Percentiles rank a stretch among this genome's conserved stretches.
Evolutionary conservation across 2,888 invertebrate genomes (phyloP).

Genomic region (Machimus atricapillus): DNA sequence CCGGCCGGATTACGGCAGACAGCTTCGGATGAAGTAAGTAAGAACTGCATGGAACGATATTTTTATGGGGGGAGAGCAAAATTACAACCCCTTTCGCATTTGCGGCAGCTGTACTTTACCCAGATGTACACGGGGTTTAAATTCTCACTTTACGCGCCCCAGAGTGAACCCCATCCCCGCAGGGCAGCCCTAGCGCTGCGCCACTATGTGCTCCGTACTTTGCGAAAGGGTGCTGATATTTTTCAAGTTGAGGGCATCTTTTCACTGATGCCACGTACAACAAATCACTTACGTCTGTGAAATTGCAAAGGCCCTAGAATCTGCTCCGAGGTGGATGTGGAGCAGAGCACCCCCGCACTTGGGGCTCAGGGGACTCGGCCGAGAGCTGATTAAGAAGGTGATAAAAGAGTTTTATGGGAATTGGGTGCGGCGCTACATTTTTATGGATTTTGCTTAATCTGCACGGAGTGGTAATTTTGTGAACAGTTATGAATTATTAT

Average conservation of each 20-base stretch:
- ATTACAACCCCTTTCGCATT: slow-evolving; percentile 20
- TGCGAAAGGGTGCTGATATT: background rate
- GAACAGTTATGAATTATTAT: slow-evolving; percentile 1
- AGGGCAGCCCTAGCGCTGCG: background rate
- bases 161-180: background rate
- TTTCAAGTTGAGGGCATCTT: slow-evolving; percentile 18
- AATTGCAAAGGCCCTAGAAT: background rate
- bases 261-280: slow-evolving; percentile 25
- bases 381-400: slow-evolving; percentile 13
- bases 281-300: slow-evolving; percentile 28
- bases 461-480: background rate
- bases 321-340: background rate
- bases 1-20: slow-evolving; percentile 7
- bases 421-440: background rate
- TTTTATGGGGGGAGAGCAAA: background rate
- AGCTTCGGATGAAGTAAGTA: slow-evolving; percentile 12
- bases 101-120: slow-evolving; percentile 31
- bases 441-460: background rate
- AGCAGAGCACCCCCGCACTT: background rate
- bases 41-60: slow-evolving; percentile 33
- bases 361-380: background rate
- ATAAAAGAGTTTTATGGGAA: slow-evolving; percentile 24
- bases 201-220: background rate
- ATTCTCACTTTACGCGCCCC: slow-evolving; percentile 9
- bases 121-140: slow-evolving; percentile 19